Evolutionary conservation across 2,113 vertebrate genomes (phyloP), one percentile per base, ranked within the genome.

Genomic region (Nematolebias whitei): DNA sequence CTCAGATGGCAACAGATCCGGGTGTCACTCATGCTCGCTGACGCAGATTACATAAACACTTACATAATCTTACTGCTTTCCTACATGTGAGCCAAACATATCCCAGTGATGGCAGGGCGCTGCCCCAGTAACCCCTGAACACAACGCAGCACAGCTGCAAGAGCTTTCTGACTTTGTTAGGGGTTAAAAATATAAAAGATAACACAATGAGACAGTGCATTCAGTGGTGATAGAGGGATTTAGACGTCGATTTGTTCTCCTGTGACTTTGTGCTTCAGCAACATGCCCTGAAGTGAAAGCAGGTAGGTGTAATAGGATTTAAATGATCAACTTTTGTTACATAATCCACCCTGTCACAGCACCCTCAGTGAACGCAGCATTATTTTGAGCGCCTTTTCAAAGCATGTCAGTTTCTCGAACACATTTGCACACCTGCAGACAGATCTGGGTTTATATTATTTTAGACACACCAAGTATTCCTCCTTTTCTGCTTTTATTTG

Each of bases 21-120:
- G 76, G 84, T 85, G 82, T 87, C 88, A 85, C 87, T 89, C 86
- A 88, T 82, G 65, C 89, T 85, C 56, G 44, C 89, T 76, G 85
- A 87, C 84, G 78, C 82, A 78, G 85, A 89, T 93, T 93, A 92
- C 81, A 88, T 93, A 92, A 93, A 91, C 85, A 76, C 83, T 93
- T 93, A 92, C 82, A 88, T 93, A 92, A 92, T 91, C 84, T 89
- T 82, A 88, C 72, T 80, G 79, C 78, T 90, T 85, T 70, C 53
- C 79, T 83, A 90, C 90, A 89, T 91, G 91, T 87, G 91, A 91
- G 85, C 61, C 75, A 54, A 80, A 71, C 71, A 63, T 86, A 88
- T 90, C 89, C 83, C 80, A 77, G 85, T 57, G 74, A 70, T 77
- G 80, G 23, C 1, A 83, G 82, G 67, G 67, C 51, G 48, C 57